Evolutionary conservation across 2,888 invertebrate genomes (phyloP), one percentile per base, ranked within the genome.

Genomic region (Bombylius discolor): DNA sequence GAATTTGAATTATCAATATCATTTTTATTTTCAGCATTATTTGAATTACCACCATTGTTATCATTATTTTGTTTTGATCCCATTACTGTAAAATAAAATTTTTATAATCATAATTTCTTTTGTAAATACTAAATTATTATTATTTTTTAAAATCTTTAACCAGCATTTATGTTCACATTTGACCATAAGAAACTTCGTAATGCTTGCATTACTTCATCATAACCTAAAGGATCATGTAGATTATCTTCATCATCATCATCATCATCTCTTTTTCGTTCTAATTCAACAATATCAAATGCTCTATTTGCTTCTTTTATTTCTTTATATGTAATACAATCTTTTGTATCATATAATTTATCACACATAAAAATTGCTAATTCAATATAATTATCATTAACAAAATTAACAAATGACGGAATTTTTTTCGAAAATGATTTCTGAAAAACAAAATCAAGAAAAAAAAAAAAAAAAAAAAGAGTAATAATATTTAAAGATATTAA

Each of bases 281-380:
- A 56, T 57, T 66, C 66, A 53, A 66, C 65, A 7, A 65, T 64
- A 58, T 66, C 66, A 4, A 66, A 56, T 8, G 61, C 49, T 51
- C 61, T 63, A 39, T 62, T 63, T n/a, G 58, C 60, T 46, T 64
- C 59, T 50, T 64, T 64, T 34, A 63, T 64, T 53, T 65, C 65
- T 51, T 64, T 65, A 56, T 65, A 66, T 4, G 66, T 66, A 7
- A 66, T 63, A 4, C 66, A 65, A 42, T 63, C 63, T 11, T 61
- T 61, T 5, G 61, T 59, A 42, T 64, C 61, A 44, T 59, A 62
- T 7, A 66, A 48, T 51, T 62, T 56, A 47, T 62, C 62, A 51
- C 65, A 66, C 11, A 66, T 55, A 8, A 66, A 54, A 14, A 66
- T 60, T 13, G 63, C 63, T 4, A 66, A 53, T 49, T 66, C 66